phyloP scores from a whole-genome alignment of 1,140 invertebrate genomes.

The Monochamus saltuarius region DNA sequence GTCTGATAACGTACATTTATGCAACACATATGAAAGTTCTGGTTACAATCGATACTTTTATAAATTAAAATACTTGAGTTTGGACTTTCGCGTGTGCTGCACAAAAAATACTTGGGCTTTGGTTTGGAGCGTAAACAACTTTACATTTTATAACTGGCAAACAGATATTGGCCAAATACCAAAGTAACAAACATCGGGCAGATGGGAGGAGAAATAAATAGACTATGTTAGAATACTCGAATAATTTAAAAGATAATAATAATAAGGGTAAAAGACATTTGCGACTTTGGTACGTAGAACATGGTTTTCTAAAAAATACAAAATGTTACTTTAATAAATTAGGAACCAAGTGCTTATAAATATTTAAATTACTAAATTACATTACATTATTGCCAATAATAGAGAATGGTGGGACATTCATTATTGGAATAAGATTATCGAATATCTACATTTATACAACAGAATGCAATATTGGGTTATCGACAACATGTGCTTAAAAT shows the following conservation, averaged over 20 bases:
- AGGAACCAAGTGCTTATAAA: slow-evolving; percentile 53
- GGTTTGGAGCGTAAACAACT: slow-evolving; percentile 33
- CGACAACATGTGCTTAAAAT: slow-evolving; percentile 9
- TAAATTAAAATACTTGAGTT: slow-evolving; percentile 17
- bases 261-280: slow-evolving; percentile 26
- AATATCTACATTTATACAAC: slow-evolving; percentile 51
- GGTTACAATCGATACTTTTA: slow-evolving; percentile 11
- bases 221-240: slow-evolving; percentile 27
- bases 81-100: slow-evolving; percentile 20
- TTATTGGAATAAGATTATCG: slow-evolving; percentile 42
- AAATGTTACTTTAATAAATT: slow-evolving; percentile 39
- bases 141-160: slow-evolving; percentile 30
- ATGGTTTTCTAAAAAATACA: slow-evolving; percentile 18
- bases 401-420: slow-evolving; percentile 29
- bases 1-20: slow-evolving; percentile 26
- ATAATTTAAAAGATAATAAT: slow-evolving; percentile 27
- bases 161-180: slow-evolving; percentile 28
- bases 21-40: slow-evolving; percentile 19
- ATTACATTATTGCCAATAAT: slow-evolving; percentile 43
- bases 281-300: slow-evolving; percentile 26
- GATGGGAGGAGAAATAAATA: slow-evolving; percentile 20
- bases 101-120: slow-evolving; percentile 31
- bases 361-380: slow-evolving; percentile 48
- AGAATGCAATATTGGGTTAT: slow-evolving; percentile 22
- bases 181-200: slow-evolving; percentile 26